Evolutionary conservation across 2,113 vertebrate species (phyloP), one percentile per base, ranked within the genome.

Genomic region (Lepus americanus): DNA sequence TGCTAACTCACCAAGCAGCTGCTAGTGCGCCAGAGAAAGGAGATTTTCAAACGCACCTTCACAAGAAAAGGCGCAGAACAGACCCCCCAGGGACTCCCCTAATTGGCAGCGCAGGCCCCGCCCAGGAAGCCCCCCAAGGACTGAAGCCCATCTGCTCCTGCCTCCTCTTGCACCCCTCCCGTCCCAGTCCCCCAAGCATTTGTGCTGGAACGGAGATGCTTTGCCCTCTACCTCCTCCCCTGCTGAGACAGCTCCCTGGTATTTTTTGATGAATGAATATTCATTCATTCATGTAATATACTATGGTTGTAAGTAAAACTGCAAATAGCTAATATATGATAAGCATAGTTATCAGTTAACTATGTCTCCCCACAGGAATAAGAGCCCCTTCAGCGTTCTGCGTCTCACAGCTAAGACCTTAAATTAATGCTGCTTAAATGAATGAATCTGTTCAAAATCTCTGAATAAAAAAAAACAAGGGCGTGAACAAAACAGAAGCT

Each of bases 31-130:
- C 27, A 22, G 70, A 90, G 61, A 87, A 66, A 29, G 9, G 39
- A 82, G 22, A 7, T 59, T 90, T 90, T 79, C 36, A 84, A 44
- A 74, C 31, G 87, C 44, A 84, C 82, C 92, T 88, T 39, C 31
- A 87, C 2, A 3, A 61, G 10, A 59, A 95, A 86, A 63, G 66
- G 69, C 33, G 49, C 53, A 85, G 69, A 17, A 16, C 29, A 14
- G 53, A 33, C 55, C 29, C 55, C 67, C n/a, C n/a, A 25, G 64
- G 61, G 53, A 74, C 87, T 44, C 0, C 0, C n/a, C 20, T 51
- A 74, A 90, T 66, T 70, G 66, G 67, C 33, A 77, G 66, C 22
- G 70, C 67, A 53, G 66, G 2, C 3, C 44, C 61, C 9, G 16
- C 6, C 8, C 13, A 3, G 19, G 55, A 5, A 22, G 3, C 1